Evolutionary conservation across 1,140 invertebrate species (phyloP), one percentile per base, ranked within the genome.

Genomic region (Ridgeia piscesae): DNA sequence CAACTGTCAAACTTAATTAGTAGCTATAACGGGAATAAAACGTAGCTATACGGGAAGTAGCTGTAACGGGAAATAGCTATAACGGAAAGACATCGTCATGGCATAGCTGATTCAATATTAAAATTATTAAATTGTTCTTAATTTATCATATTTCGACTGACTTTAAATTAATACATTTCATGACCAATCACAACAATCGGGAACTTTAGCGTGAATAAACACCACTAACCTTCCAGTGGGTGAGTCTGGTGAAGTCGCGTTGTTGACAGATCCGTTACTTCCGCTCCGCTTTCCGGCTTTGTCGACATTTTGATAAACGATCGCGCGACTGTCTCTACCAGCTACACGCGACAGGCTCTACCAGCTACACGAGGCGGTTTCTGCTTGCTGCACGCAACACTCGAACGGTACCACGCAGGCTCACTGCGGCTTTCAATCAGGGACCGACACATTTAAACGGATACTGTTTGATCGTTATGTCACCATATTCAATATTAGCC

Each of bases 401-500:
- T 77, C 58, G 58, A 77, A 77, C 2, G 58, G 11, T 77, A 14
- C 14, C 58, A 31, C 58, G 58, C 17, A 21, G 11, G 14, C 58
- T 77, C 58, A 77, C 58, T 77, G 58, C 58, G 58, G 58, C 58
- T 17, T 77, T 77, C 58, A 77, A 77, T 77, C 58, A 77, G 58
- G 4, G 58, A 21, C 58, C 14, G 58, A 77, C 58, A 77, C 14
- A 77, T 77, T 77, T 77, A 77, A 77, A 77, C 58, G 27, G 58
- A 77, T 77, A 77, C 58, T 77, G 58, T 77, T 77, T 77, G 58
- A 77, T 77, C 17, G 58, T 77, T 77, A 77, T 77, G 58, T 77
- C 58, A 77, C 58, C 58, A 77, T 77, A 77, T 77, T 77, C 58
- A 77, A 77, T 77, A 77, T 21, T 77, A 21, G 17, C 58, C 58